A percentile compares a stretch with the other conserved stretches of the same genome.
These are phyloP conservation scores for Apocrypta bakeri DNA, from an alignment of 1,140 invertebrate species.

Conservation along the genomic window DNA sequence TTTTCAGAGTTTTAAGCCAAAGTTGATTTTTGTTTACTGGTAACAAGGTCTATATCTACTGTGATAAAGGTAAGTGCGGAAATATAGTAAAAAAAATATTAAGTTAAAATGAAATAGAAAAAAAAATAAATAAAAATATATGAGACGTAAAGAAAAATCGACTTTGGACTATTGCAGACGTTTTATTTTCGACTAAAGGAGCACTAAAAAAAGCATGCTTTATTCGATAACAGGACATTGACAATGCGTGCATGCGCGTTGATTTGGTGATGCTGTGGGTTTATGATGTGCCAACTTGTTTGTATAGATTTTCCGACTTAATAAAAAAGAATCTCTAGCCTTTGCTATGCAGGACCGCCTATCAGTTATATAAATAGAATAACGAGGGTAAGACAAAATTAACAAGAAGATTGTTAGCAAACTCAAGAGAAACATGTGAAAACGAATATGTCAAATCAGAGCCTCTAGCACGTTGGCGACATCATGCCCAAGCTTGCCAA, in stretches of 20 bases:
- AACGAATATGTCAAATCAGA: constrained; percentile 59
- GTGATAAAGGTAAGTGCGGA: too few species aligned
- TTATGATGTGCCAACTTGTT: constrained; percentile 74
- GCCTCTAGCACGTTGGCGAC: constrained; percentile 73
- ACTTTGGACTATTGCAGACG: constrained; percentile 34
- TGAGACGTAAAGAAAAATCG: constrained; percentile 35
- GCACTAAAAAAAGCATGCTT: constrained; percentile 66
- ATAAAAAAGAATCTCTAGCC: neutral
- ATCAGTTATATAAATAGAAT: constrained; percentile 4
- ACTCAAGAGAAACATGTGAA: constrained; percentile 54
- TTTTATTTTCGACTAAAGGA: constrained; percentile 64
- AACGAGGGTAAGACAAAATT: constrained; percentile 50
- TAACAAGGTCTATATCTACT: neutral
- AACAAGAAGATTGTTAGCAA: constrained; percentile 50
- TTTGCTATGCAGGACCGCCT: neutral
- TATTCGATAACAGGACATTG: constrained; percentile 73
- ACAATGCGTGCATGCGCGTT: constrained; percentile 74
- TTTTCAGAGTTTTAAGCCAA: neutral
- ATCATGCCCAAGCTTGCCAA: constrained; percentile 82
- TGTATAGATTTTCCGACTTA: constrained; percentile 11
- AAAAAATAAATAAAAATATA: constrained; percentile 8
- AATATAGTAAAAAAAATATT: too few species aligned
- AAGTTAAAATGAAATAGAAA: neutral
- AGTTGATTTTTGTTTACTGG: constrained; percentile 31
- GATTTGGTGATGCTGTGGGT: constrained; percentile 71